Conservation (phyloP, 2,113 vertebrate species). For the Carassius auratus region DNA sequence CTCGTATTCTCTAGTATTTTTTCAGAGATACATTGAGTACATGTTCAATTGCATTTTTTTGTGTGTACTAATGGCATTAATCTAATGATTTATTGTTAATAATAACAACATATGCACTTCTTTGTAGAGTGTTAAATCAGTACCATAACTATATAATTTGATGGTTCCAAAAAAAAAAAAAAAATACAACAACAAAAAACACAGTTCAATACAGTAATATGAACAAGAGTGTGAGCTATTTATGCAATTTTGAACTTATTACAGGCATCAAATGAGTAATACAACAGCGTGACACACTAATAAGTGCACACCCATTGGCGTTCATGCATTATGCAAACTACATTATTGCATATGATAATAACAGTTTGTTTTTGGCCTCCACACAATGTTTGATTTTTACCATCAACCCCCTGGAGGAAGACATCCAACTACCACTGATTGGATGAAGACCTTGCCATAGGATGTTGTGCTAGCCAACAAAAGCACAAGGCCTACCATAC, state of each 20-base stretch:
- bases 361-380: conserved; percentile 32
- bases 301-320: not conserved
- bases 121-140: not conserved
- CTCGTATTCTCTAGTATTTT: not conserved
- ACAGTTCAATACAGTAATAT: not conserved
- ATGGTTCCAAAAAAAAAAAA: not conserved
- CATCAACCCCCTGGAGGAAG: conserved; percentile 50
- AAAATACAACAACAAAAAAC: not conserved
- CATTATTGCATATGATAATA: conserved; percentile 30
- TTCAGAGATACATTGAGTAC: not conserved
- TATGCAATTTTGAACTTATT: conserved; percentile 2
- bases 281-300: conserved; percentile 10
- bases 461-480: conserved; percentile 36
- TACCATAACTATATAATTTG: not conserved
- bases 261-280: not conserved
- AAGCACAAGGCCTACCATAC: conserved; percentile 16
- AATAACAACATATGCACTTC: not conserved
- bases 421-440: conserved; percentile 55
- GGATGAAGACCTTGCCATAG: conserved; percentile 41
- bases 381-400: conserved; percentile 58
- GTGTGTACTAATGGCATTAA: not conserved
- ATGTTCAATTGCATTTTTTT: too few species aligned
- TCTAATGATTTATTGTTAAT: not conserved
- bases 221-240: not conserved
- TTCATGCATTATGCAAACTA: conserved; percentile 10